phyloP scores from a whole-genome alignment of 2,113 vertebrate genomes.

The Melozone crissalis region DNA sequence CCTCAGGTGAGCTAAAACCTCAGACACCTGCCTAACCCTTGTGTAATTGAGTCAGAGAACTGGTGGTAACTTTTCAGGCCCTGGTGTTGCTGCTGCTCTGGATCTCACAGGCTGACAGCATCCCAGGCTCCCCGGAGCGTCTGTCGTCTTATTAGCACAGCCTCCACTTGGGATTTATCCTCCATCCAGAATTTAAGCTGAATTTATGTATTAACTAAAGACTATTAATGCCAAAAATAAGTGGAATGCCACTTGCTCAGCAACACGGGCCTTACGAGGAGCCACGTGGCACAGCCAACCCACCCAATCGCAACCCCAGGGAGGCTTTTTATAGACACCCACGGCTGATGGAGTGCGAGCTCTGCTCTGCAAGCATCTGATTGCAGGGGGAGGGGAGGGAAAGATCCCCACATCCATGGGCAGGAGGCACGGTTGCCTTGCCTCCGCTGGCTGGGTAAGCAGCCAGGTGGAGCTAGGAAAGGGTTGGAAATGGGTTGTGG shows the following conservation, averaged over 20 bases:
- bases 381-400: slow-evolving; percentile 28
- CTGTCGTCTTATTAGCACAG: slow-evolving; percentile 56
- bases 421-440: background rate
- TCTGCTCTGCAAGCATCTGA: slow-evolving; percentile 40
- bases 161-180: slow-evolving; percentile 60
- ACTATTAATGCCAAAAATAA: slow-evolving; percentile 71
- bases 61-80: background rate
- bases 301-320: slow-evolving; percentile 53
- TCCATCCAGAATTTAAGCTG: slow-evolving; percentile 63
- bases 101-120: slow-evolving; percentile 4
- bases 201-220: slow-evolving; percentile 72
- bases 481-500: background rate
- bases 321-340: slow-evolving; percentile 64
- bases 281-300: slow-evolving; percentile 51
- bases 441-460: background rate
- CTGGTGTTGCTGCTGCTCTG: background rate
- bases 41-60: background rate
- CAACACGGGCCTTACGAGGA: slow-evolving; percentile 53
- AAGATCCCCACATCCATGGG: background rate
- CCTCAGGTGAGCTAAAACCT: background rate
- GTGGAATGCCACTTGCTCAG: slow-evolving; percentile 63
- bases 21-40: background rate
- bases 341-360: slow-evolving; percentile 28
- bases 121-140: slow-evolving; percentile 29
- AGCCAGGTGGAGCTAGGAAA: background rate